Evolutionary conservation across 1,140 invertebrate genomes (phyloP).

Genomic region (Lasioglossum baleicum): DNA sequence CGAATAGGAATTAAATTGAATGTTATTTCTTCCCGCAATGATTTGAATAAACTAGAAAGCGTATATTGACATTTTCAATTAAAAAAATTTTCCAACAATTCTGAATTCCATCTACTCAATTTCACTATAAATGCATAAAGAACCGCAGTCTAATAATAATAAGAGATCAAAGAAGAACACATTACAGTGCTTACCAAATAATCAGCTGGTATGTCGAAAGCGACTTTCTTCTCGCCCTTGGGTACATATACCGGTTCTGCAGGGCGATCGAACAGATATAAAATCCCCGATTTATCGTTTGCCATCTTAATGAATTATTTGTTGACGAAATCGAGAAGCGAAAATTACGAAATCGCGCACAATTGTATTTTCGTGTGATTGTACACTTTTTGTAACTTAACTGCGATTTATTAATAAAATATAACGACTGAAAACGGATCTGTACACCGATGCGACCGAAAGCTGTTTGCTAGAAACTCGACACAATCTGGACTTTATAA

Average conservation of each 20-base stretch:
- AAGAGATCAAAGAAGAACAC: background rate
- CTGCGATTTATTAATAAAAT: background rate
- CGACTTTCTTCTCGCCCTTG: conserved; percentile 82
- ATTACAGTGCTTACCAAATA: conserved; percentile 76
- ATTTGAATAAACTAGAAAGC: too few relatives aligned
- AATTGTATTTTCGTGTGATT: too few relatives aligned
- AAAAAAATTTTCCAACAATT: too few relatives aligned
- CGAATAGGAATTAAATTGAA: too few relatives aligned
- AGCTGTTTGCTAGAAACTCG: background rate
- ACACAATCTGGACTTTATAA: conserved; percentile 32
- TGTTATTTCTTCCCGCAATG: too few relatives aligned
- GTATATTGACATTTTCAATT: too few relatives aligned
- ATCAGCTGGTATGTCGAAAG: conserved; percentile 82
- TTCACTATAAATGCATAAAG: too few relatives aligned
- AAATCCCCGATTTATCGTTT: conserved; percentile 66
- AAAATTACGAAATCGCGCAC: background rate
- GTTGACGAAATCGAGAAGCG: background rate
- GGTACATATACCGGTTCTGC: conserved; percentile 86
- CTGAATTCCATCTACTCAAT: too few relatives aligned
- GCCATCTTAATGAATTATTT: conserved; percentile 45
- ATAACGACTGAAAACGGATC: background rate
- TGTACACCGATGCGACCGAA: background rate
- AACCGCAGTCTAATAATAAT: too few relatives aligned
- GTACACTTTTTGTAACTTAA: background rate
- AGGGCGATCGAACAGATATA: conserved; percentile 87